Evolutionary conservation across 1,140 invertebrate genomes (phyloP).

Genomic region (Wasmannia auropunctata): DNA sequence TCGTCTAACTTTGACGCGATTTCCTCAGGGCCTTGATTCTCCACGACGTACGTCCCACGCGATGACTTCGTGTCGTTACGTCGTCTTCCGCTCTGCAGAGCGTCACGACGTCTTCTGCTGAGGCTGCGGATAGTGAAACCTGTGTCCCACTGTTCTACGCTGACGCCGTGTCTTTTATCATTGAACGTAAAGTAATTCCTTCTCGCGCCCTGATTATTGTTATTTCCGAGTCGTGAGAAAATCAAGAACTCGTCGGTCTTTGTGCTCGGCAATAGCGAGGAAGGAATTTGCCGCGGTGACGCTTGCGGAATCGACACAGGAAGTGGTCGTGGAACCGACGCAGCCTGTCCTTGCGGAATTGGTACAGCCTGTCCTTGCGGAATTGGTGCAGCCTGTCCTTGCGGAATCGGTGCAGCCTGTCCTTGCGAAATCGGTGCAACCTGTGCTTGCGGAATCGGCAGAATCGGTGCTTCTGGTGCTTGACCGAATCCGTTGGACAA

Average conservation of each 20-base stretch:
- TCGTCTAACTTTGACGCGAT: not conserved
- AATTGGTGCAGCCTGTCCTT: not conserved
- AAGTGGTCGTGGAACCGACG: not conserved
- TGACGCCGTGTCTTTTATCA: constrained; percentile 68
- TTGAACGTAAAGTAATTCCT: constrained; percentile 73
- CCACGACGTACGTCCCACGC: not conserved
- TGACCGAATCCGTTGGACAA: constrained; percentile 81
- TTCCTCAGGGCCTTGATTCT: not conserved
- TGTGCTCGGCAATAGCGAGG: not conserved
- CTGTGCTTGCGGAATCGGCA: not conserved
- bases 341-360: not conserved
- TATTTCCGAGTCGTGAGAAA: constrained; percentile 58
- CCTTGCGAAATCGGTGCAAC: not conserved
- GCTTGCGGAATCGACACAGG: not conserved
- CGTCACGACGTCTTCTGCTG: constrained; percentile 20
- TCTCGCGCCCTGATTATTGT: not conserved
- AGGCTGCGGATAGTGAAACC: constrained; percentile 74
- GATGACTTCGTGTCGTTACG: not conserved
- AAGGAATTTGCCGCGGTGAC: not conserved
- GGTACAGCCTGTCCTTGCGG: not conserved
- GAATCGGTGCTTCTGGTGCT: constrained; percentile 7
- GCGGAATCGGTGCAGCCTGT: not conserved
- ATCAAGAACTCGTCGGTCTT: constrained; percentile 34
- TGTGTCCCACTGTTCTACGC: constrained; percentile 78
- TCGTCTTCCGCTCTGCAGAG: not conserved